Evolutionary conservation across 2,888 invertebrate genomes (phyloP).

Genomic region (Leptogaster cylindrica): DNA sequence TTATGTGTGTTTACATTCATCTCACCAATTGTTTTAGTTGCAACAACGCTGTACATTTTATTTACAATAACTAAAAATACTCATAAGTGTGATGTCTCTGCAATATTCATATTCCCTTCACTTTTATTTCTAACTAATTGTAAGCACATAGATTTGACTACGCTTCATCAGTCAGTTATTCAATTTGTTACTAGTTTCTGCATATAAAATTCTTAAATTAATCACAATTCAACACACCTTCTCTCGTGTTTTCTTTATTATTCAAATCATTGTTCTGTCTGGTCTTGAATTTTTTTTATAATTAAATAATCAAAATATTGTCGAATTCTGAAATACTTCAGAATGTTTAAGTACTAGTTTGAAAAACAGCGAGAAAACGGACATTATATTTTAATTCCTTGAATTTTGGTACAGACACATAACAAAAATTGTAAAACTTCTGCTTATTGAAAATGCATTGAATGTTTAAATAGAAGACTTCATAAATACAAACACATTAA

Average conservation of each 20-base stretch:
- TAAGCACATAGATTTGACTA: constrained; percentile 16
- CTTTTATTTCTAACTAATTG: constrained; percentile 21
- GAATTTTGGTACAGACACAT: constrained; percentile 27
- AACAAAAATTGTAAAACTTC: no score
- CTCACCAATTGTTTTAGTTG: constrained; percentile 27
- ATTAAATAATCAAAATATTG: constrained; percentile 9
- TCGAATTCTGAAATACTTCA: not conserved
- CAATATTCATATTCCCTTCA: no score
- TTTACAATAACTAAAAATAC: constrained; percentile 21
- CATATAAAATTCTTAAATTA: constrained; percentile 29
- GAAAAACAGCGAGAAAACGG: no score
- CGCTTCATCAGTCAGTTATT: not conserved
- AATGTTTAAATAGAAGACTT: no score
- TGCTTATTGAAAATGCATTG: no score
- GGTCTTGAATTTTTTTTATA: constrained; percentile 14
- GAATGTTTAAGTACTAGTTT: constrained; percentile 22
- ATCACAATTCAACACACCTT: constrained; percentile 7
- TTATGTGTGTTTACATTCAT: constrained; percentile 23
- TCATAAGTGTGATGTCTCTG: constrained; percentile 34
- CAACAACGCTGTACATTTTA: constrained; percentile 22
- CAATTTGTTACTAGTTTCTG: not conserved
- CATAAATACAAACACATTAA: no score
- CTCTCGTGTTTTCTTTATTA: constrained; percentile 28
- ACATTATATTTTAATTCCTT: not conserved
- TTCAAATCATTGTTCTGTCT: constrained; percentile 5